phyloP scores from a whole-genome alignment of 2,113 vertebrate genomes.

The Corythaeola cristata region DNA sequence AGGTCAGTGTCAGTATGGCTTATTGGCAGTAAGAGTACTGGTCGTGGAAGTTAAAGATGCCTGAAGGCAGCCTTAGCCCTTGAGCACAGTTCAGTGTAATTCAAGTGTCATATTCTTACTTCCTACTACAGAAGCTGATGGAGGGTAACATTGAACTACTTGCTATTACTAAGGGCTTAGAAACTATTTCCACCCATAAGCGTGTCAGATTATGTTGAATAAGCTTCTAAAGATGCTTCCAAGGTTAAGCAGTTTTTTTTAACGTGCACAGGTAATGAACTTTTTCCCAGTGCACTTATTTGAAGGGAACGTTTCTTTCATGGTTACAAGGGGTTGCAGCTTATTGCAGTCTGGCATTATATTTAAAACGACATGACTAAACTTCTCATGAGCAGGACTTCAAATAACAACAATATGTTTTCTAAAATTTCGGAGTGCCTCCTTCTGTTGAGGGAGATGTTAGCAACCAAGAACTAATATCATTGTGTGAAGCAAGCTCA shows the following conservation, averaged over 20 bases:
- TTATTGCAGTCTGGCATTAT: background rate
- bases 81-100: background rate
- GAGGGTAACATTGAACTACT: conserved; percentile 12
- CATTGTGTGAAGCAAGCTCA: background rate
- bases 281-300: too few relatives aligned
- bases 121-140: conserved; percentile 20
- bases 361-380: background rate
- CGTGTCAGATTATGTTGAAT: conserved; percentile 40
- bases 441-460: background rate
- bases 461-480: background rate
- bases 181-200: conserved; percentile 36
- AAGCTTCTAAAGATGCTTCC: conserved; percentile 19
- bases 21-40: background rate
- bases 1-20: background rate
- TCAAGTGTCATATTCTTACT: conserved; percentile 19
- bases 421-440: too few relatives aligned
- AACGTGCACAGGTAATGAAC: background rate
- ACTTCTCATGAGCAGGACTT: background rate
- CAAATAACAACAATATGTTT: background rate
- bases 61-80: background rate
- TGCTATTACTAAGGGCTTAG: background rate
- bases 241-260: background rate
- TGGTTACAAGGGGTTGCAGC: background rate
- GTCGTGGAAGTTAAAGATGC: background rate
- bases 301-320: background rate